Evolutionary conservation across 2,888 invertebrate genomes (phyloP), one percentile per base, ranked within the genome.

Genomic region (Drosophila fulvimacula): DNA sequence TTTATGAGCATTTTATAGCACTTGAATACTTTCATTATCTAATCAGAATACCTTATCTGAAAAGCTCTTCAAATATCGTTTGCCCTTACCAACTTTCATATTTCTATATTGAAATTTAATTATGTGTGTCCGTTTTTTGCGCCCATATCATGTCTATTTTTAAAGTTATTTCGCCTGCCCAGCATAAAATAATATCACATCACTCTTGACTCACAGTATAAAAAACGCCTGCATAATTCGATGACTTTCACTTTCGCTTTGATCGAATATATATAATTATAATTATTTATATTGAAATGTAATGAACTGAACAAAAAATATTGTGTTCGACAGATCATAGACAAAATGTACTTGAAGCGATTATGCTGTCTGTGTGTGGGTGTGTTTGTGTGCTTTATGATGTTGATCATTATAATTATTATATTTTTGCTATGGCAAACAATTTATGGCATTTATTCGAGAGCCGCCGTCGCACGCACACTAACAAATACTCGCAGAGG

Each of bases 361-460:
- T 71, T 71, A 64, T 52, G 42, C 42, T 46, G 49, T 39, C 19
- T 51, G 38, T 51, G 15, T 49, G 36, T 30, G 41, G 36, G 42
- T 65, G 11, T 36, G 44, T 49, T 42, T 53, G 52, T 34, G 34
- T 60, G 39, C 46, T 57, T 57, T 73, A 60, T 55, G 49, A 38
- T 42, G 64, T 46, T 46, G 27, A 17, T 69, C 51, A 30, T 48
- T 49, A 53, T 58, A 55, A 42, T 63, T 71, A 63, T 52, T 52
- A 44, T 57, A 30, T 17, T 67, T 69, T 64, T 75, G 73, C 68
- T 76, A 70, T 57, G 55, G 75, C 87, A 72, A 87, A 84, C 76
- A 79, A 82, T 79, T 87, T 82, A 83, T 83, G 88, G 64, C 76
- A 79, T 69, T 84, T 71, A 76, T 87, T 71, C 69, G 63, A 86